Conservation (phyloP, 1,140 invertebrate genomes). For the Pseudomyrmex sp. region DNA sequence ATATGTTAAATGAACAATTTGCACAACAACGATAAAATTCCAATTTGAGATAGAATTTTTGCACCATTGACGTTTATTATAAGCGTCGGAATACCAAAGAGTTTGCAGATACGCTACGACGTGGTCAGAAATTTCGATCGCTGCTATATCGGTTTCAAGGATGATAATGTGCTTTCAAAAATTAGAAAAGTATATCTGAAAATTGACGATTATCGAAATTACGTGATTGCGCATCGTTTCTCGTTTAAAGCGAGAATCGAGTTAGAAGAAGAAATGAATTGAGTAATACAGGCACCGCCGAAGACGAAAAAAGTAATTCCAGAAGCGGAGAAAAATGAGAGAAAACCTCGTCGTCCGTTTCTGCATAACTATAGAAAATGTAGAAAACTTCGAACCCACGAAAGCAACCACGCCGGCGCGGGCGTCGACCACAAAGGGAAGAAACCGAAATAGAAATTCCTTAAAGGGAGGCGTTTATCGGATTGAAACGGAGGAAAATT, state of each 20-base stretch:
- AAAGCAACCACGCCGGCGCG: not conserved
- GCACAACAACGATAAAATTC: not conserved
- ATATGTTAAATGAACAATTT: not conserved
- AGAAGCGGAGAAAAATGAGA: conserved; percentile 43
- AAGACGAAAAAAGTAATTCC: conserved; percentile 37
- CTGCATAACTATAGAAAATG: conserved; percentile 55
- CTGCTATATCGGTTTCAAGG: not conserved
- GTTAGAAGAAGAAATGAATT: conserved; percentile 49
- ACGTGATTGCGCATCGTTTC: conserved; percentile 34
- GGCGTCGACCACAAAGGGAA: conserved; percentile 24
- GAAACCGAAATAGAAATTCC: conserved; percentile 50
- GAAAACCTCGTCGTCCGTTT: conserved; percentile 33
- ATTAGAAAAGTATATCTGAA: too few relatives aligned
- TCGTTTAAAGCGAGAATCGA: conserved; percentile 50
- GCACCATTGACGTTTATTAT: not conserved
- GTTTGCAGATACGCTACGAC: conserved; percentile 13
- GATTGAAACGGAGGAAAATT: conserved; percentile 39
- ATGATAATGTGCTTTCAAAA: conserved; percentile 34
- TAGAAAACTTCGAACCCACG: conserved; percentile 29
- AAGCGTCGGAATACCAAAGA: not conserved
- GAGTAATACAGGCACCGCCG: not conserved
- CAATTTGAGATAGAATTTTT: not conserved
- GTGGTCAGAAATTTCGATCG: not conserved
- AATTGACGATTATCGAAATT: conserved; percentile 39
- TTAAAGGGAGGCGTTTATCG: conserved; percentile 57